phyloP scores from a whole-genome alignment of 2,113 vertebrate genomes.

The Meles meles region DNA sequence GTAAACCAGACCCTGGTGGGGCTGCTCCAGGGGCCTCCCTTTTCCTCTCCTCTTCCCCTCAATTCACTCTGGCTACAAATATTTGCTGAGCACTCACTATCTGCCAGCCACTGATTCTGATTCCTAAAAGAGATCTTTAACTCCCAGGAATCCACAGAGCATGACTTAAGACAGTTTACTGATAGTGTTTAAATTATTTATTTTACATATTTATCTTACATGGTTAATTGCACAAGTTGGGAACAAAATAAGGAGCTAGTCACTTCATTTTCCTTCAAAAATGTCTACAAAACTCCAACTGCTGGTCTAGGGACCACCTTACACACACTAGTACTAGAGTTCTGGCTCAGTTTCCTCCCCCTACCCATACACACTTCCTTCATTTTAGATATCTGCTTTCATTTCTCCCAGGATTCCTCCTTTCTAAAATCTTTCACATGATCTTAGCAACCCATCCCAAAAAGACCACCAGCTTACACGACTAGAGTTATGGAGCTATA shows the following conservation, averaged over 20 bases:
- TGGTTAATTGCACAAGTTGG: neutral
- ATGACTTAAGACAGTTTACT: neutral
- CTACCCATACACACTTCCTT: neutral
- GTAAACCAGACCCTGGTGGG: fast-evolving
- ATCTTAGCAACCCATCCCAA: neutral
- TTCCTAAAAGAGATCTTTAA: neutral
- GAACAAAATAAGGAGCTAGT: neutral
- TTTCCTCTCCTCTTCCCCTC: neutral
- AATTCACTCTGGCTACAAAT: neutral
- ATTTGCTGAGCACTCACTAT: neutral
- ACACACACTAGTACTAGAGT: neutral
- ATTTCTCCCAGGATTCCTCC: neutral
- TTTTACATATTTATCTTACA: neutral
- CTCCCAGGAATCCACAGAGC: neutral
- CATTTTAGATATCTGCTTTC: neutral
- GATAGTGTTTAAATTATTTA: neutral
- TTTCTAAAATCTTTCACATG: neutral
- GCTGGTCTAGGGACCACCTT: neutral
- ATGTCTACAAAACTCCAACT: neutral
- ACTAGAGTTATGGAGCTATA: neutral
- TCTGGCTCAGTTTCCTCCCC: neutral
- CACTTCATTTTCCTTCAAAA: neutral
- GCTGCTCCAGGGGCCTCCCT: neutral
- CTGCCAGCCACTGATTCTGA: neutral
- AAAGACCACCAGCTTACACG: neutral